These are phyloP conservation scores for Stenodera caucasica DNA, from an alignment of 2,888 invertebrate genomes.

Conservation along the genomic window DNA sequence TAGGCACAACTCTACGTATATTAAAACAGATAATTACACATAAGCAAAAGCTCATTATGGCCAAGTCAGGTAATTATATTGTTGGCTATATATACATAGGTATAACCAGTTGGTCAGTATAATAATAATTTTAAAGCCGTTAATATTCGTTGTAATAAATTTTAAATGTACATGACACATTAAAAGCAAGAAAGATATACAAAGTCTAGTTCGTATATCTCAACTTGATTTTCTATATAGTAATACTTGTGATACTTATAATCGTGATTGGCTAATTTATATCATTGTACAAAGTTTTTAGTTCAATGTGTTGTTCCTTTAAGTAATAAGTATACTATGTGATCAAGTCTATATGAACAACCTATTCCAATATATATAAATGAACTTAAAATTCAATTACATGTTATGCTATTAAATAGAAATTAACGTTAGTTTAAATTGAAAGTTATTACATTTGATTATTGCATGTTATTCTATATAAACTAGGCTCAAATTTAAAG, in stretches of 20 bases:
- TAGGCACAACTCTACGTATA: slow-evolving; percentile 21
- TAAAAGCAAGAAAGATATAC: slow-evolving; percentile 49
- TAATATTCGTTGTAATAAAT: slow-evolving; percentile 48
- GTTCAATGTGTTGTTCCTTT: slow-evolving; percentile 15
- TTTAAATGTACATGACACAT: slow-evolving; percentile 48
- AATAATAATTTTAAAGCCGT: slow-evolving; percentile 27
- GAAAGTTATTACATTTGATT: slow-evolving; percentile 46
- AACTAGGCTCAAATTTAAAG: background rate
- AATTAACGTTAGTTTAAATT: slow-evolving; percentile 46
- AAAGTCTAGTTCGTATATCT: slow-evolving; percentile 40
- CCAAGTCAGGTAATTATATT: slow-evolving; percentile 31
- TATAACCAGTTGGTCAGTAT: slow-evolving; percentile 30
- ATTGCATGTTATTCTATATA: slow-evolving; percentile 12
- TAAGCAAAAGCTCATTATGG: slow-evolving; percentile 31
- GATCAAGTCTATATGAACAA: slow-evolving; percentile 13
- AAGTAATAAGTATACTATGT: background rate
- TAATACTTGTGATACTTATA: slow-evolving; percentile 41
- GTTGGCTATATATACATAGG: slow-evolving; percentile 28
- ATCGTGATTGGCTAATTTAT: slow-evolving; percentile 44
- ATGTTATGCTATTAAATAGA: slow-evolving; percentile 44
- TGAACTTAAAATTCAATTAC: slow-evolving; percentile 47
- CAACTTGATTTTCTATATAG: slow-evolving; percentile 19
- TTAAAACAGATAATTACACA: slow-evolving; percentile 25
- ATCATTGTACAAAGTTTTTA: slow-evolving; percentile 33
- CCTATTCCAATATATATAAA: slow-evolving; percentile 46